Percentiles rank a stretch among this genome's conserved stretches.
phyloP scores from a whole-genome alignment of 2,797 vertebrate species.

The Xiphophorus birchmanni region DNA sequence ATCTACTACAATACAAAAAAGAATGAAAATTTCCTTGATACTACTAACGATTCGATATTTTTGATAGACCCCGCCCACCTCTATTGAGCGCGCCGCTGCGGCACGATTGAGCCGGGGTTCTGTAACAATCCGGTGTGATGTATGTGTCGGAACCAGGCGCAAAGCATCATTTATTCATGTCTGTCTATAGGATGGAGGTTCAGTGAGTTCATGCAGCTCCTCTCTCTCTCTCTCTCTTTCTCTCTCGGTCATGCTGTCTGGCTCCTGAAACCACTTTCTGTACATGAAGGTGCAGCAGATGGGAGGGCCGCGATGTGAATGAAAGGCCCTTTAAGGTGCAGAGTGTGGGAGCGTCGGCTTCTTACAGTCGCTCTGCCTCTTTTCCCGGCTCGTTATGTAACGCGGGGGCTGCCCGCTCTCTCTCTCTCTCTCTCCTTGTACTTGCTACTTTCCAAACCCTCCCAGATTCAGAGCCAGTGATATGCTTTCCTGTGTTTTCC shows the following conservation, averaged over 20 bases:
- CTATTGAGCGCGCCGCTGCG: constrained; percentile 9
- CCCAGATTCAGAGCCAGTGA: constrained; percentile 63
- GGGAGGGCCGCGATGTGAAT: constrained; percentile 60
- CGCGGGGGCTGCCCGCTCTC: constrained; percentile 51
- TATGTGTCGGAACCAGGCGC: constrained; percentile 42
- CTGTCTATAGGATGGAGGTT: constrained; percentile 51
- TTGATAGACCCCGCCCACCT: too few species aligned
- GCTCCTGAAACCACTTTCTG: constrained; percentile 33
- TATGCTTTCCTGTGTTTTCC: constrained; percentile 80
- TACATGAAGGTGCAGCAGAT: constrained; percentile 27
- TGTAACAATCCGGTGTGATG: constrained; percentile 34
- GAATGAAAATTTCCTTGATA: too few species aligned
- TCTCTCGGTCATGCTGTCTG: constrained; percentile 49
- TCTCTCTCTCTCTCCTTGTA: not conserved
- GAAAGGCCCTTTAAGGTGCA: constrained; percentile 62
- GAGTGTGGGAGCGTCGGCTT: constrained; percentile 48
- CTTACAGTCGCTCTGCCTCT: constrained; percentile 27
- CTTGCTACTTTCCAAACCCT: constrained; percentile 41
- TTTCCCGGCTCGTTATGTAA: constrained; percentile 73
- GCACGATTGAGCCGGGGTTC: constrained; percentile 21
- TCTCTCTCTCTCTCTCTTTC: constrained; percentile 16
- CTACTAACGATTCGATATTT: too few species aligned
- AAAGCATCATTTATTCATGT: constrained; percentile 67
- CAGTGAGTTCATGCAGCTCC: constrained; percentile 56
- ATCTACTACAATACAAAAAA: too few species aligned